Evolutionary conservation across 2,797 vertebrate species (phyloP).

Genomic region (Caiman crocodilus): DNA sequence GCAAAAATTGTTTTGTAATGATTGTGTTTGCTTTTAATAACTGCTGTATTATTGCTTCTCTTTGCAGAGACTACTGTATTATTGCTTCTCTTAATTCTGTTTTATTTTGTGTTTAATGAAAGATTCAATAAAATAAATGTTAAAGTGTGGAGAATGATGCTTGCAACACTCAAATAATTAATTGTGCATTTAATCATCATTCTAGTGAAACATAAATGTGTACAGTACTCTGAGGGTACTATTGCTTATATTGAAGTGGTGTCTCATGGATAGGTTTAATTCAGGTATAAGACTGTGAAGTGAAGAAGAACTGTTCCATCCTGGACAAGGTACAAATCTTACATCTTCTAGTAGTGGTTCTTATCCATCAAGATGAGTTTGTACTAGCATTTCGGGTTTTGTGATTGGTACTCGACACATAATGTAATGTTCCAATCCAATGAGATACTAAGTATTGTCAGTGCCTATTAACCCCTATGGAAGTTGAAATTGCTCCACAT

Average conservation of each 20-base stretch:
- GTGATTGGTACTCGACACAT: not conserved
- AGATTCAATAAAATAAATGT: constrained; percentile 27
- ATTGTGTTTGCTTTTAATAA: not conserved
- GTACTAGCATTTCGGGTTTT: not conserved
- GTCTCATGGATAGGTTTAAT: not conserved
- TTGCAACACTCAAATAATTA: not conserved
- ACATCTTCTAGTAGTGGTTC: not conserved
- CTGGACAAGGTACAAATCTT: not conserved
- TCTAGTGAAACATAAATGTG: not conserved
- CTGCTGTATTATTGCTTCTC: not conserved
- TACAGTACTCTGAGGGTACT: not conserved
- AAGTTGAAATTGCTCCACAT: not conserved
- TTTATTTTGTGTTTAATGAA: constrained; percentile 5
- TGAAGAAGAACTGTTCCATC: not conserved
- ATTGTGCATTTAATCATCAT: not conserved
- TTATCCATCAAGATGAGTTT: not conserved
- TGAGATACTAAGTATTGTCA: not conserved
- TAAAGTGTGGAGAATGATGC: not conserved
- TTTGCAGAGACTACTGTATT: not conserved
- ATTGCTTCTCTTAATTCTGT: not conserved
- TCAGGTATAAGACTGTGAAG: fast-evolving
- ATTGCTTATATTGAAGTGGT: not conserved
- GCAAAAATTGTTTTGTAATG: not conserved
- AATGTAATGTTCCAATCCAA: not conserved
- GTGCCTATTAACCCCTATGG: not conserved